Conservation (phyloP, 2,797 vertebrate genomes). For the Squalus acanthias region DNA sequence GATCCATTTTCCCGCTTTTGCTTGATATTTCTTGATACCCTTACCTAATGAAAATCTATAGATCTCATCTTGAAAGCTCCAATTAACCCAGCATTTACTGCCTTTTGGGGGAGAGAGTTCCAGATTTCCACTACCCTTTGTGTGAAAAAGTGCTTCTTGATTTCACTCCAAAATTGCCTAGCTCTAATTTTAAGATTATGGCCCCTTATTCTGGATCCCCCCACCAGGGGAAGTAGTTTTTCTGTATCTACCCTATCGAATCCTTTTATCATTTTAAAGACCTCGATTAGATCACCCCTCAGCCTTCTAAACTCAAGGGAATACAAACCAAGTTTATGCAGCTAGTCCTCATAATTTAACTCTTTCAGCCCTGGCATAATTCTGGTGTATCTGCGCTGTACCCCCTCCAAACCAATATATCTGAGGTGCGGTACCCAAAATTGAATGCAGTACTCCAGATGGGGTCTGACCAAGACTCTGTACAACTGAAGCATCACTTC, state of each 20-base stretch:
- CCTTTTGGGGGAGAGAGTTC: not conserved
- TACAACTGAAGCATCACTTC: not conserved
- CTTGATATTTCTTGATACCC: not conserved
- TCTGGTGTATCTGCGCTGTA: not conserved
- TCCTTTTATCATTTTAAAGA: not conserved
- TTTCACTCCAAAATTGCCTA: not conserved
- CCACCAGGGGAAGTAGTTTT: not conserved
- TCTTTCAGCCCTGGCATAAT: not conserved
- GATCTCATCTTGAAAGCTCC: not conserved
- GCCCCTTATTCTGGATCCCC: not conserved
- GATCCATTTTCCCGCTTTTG: not conserved
- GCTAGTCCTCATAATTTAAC: not conserved
- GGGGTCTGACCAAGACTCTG: not conserved
- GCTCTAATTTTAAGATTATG: not conserved
- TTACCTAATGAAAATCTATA: not conserved
- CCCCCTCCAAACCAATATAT: not conserved
- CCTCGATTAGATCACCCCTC: not conserved
- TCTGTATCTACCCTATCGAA: not conserved
- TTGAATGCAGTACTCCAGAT: not conserved
- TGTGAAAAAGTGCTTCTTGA: not conserved
- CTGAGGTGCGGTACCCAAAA: not conserved
- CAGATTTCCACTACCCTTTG: not conserved
- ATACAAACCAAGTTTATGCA: not conserved
- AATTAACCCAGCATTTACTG: not conserved
- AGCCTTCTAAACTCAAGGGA: not conserved